A percentile compares a stretch with the other conserved stretches of the same genome.
phyloP scores from a whole-genome alignment of 2,888 invertebrate species.

The Litoditis marina region DNA sequence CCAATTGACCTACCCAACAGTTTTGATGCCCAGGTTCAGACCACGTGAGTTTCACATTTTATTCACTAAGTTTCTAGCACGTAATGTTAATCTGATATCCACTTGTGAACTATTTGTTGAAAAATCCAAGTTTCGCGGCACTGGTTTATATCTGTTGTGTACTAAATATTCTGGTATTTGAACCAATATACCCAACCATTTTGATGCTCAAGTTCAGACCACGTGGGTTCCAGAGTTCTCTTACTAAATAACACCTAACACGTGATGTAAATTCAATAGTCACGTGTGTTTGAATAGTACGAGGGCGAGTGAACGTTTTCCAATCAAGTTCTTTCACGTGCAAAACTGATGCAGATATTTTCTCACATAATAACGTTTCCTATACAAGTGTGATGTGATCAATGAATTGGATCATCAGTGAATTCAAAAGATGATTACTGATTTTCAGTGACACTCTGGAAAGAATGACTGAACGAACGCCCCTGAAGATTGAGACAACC shows the following conservation, averaged over 20 bases:
- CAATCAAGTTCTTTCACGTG: too few species aligned
- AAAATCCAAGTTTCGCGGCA: too few species aligned
- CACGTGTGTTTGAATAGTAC: too few species aligned
- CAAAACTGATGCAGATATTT: too few species aligned
- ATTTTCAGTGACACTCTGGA: neutral
- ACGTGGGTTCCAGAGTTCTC: neutral
- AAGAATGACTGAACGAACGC: neutral
- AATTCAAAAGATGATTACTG: neutral
- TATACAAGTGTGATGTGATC: too few species aligned
- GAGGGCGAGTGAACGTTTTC: too few species aligned
- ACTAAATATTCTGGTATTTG: conserved; percentile 13
- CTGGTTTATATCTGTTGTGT: conserved; percentile 14
- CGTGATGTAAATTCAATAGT: too few species aligned
- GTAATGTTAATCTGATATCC: too few species aligned
- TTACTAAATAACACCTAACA: neutral
- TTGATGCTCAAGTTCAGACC: conserved; percentile 12
- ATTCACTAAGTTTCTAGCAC: neutral
- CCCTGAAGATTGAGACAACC: neutral
- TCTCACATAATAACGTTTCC: too few species aligned
- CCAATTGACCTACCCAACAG: conserved; percentile 12
- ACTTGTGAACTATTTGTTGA: too few species aligned
- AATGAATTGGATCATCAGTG: neutral
- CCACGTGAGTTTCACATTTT: conserved; percentile 4
- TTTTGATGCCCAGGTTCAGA: conserved; percentile 9
- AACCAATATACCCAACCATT: conserved; percentile 12